Evolutionary conservation across 2,888 invertebrate species (phyloP).

Genomic region (Pocota personata): DNA sequence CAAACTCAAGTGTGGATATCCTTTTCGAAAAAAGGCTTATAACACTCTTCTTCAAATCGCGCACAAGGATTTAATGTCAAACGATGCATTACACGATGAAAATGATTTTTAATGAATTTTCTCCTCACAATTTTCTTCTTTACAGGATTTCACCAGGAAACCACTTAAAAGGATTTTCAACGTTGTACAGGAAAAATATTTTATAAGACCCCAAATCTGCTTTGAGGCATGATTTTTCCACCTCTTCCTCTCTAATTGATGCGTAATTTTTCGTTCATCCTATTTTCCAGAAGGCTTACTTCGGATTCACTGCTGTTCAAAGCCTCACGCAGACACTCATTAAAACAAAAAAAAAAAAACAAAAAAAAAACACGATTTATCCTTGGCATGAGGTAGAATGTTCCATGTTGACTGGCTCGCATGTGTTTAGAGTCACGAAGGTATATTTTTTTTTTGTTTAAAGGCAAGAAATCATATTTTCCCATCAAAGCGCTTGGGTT

Average conservation of each 20-base stretch:
- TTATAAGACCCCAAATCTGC: not conserved
- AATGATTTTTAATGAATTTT: constrained; percentile 24
- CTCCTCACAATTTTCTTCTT: not conserved
- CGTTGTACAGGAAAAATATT: not conserved
- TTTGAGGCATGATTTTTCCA: not conserved
- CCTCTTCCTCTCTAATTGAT: constrained; percentile 41
- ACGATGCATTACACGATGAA: not conserved
- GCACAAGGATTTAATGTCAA: constrained; percentile 4
- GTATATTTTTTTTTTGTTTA: not conserved
- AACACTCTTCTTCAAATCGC: constrained; percentile 1
- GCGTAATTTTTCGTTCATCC: constrained; percentile 46
- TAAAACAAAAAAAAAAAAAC: not conserved
- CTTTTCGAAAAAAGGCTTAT: not conserved
- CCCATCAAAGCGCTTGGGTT: constrained; percentile 26
- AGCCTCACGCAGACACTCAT: constrained; percentile 17
- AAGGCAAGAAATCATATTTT: constrained; percentile 53
- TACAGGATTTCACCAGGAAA: constrained; percentile 16
- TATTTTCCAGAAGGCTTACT: constrained; percentile 30
- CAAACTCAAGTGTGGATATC: too few species aligned
- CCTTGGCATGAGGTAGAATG: constrained; percentile 8
- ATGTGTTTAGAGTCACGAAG: constrained; percentile 39
- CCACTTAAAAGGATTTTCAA: constrained; percentile 42
- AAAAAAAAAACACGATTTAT: not conserved
- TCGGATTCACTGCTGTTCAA: not conserved
- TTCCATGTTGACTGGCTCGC: not conserved